Evolutionary conservation across 1,140 invertebrate species (phyloP), one percentile per base, ranked within the genome.

Genomic region (Teleopsis dalmanni): DNA sequence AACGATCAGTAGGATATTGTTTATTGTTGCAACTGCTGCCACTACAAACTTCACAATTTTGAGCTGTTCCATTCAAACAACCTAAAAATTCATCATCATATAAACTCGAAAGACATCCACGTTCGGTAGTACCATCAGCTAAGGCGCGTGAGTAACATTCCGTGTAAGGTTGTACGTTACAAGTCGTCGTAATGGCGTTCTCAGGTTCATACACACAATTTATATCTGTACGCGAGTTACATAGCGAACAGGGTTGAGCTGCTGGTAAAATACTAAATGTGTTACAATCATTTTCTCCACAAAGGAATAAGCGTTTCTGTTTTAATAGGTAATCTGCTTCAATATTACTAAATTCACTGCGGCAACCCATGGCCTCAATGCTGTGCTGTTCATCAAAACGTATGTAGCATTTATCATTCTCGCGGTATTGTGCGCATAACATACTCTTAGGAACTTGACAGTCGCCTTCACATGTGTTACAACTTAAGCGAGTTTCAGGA

Each of bases 91-190:
- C 58, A 3, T 68, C 60, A 7, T 57, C 50, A 35, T 67, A 57
- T 29, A 68, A 34, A 34, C 55, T 68, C 7, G 65, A 59, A 8
- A 65, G 38, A 7, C 65, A 68, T 2, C 65, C 65, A n/a, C 65
- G 56, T 42, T 68, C 65, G 1, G 65, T 68, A 25, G 42, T 35
- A 14, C 65, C 65, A 31, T 61, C 60, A 3, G 14, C 4, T 0
- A 60, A 52, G 0, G 67, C 57, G 3, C 64, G 58, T 9, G 57
- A 43, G 14, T 68, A 68, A 29, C 65, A 68, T 6, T 68, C 54
- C 1, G 62, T 58, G 25, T 60, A 47, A 23, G 62, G 65, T 5
- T 13, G n/a, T 0, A 51, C 0, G 2, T 5, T 5, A 13, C 65
- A 68, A 4, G 6, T 48, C 1, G 58, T 60, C 4, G 42, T 51